phyloP scores from a whole-genome alignment of 2,888 invertebrate species.

The Zhuqinia jingwanae region DNA sequence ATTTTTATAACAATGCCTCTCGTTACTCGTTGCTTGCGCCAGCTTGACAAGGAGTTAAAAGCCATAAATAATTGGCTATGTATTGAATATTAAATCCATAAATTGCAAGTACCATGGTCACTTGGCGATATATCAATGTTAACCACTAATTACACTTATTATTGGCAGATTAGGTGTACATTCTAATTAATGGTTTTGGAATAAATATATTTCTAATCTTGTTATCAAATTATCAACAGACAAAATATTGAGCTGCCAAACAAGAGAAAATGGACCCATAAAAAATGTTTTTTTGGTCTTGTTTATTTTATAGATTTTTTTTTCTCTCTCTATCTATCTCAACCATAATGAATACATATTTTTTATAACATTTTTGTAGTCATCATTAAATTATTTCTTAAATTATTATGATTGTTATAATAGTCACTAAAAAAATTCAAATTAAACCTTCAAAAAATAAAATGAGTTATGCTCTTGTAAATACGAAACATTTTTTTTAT shows the following conservation, averaged over 20 bases:
- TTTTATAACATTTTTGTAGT: too few species aligned
- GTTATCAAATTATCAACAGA: background rate
- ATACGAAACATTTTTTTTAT: too few species aligned
- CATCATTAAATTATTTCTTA: too few species aligned
- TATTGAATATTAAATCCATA: background rate
- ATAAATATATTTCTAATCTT: background rate
- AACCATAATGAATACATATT: background rate
- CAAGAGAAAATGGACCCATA: conserved; percentile 28
- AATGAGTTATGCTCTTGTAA: too few species aligned
- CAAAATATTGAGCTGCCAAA: background rate
- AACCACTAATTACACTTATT: background rate
- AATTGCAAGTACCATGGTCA: background rate
- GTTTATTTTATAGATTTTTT: too few species aligned
- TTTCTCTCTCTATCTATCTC: background rate
- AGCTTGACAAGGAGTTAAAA: background rate
- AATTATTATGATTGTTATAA: too few species aligned
- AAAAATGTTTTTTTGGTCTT: background rate
- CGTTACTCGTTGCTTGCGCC: too few species aligned
- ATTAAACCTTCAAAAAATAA: too few species aligned
- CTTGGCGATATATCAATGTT: background rate
- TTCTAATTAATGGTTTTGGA: conserved; percentile 8
- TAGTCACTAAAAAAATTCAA: too few species aligned
- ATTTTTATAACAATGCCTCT: background rate
- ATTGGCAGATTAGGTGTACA: background rate
- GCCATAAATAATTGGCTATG: background rate